Percentiles rank a stretch among this genome's conserved stretches.
phyloP scores from a whole-genome alignment of 2,113 vertebrate species.

The Siphamia tubifer region DNA sequence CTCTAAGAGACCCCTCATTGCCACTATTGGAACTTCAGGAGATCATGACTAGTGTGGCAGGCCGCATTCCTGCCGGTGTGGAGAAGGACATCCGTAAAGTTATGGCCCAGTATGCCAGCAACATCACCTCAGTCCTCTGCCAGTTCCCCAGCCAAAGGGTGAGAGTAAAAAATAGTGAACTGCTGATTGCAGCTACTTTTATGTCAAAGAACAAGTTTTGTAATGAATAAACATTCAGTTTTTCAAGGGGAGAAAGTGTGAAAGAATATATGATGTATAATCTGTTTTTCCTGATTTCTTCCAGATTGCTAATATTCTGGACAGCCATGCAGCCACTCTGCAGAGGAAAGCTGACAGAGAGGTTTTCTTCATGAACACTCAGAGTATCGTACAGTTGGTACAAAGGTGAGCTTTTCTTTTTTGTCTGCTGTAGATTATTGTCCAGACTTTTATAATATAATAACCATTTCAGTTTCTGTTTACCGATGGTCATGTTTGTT shows the following conservation, averaged over 20 bases:
- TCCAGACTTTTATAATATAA: not conserved
- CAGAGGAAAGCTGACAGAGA: constrained; percentile 94
- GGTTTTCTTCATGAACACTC: constrained; percentile 98
- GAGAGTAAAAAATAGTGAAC: constrained; percentile 1
- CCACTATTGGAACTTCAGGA: constrained; percentile 96
- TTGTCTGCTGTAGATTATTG: not conserved
- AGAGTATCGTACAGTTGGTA: constrained; percentile 96
- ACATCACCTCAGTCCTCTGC: constrained; percentile 97
- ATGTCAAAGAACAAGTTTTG: not conserved
- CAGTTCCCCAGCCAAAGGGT: constrained; percentile 99
- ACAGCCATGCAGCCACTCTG: constrained; percentile 91
- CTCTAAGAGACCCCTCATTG: constrained; percentile 89
- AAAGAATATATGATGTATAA: too few relatives aligned
- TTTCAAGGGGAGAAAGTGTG: not conserved
- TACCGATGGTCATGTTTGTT: not conserved
- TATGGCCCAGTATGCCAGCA: constrained; percentile 97
- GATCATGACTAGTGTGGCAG: constrained; percentile 94
- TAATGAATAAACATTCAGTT: not conserved
- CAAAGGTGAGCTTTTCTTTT: constrained; percentile 83
- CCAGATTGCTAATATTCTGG: constrained; percentile 93
- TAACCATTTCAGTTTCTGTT: not conserved
- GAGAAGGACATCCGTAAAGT: constrained; percentile 92
- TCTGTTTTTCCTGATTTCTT: not conserved
- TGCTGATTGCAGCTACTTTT: not conserved
- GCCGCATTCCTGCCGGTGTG: constrained; percentile 86